phyloP scores from a whole-genome alignment of 53 echinoderm and acorn worm genomes.

The Actinopyga echinites region DNA sequence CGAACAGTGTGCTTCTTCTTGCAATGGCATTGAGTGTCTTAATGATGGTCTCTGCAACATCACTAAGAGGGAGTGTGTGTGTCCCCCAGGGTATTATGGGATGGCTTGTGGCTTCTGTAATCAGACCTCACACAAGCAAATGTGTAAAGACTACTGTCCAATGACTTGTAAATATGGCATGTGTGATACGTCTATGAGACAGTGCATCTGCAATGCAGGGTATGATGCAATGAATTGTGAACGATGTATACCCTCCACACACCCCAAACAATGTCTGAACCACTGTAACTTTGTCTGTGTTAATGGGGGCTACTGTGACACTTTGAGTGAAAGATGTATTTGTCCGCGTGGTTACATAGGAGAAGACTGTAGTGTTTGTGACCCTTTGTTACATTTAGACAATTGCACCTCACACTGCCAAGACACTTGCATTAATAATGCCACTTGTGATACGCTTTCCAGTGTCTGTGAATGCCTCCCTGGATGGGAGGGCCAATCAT shows the following conservation, averaged over 20 bases:
- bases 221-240: constrained; percentile 50
- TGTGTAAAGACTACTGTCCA: constrained; percentile 2
- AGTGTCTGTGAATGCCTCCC: constrained; percentile 53
- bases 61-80: constrained; percentile 43
- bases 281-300: constrained; percentile 48
- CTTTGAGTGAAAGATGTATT: constrained; percentile 1
- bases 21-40: constrained; percentile 42
- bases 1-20: constrained; percentile 36
- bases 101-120: constrained; percentile 49
- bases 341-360: constrained; percentile 54
- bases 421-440: constrained; percentile 48
- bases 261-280: constrained; percentile 40
- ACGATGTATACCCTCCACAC: constrained; percentile 44
- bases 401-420: constrained; percentile 59
- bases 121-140: constrained; percentile 13
- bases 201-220: constrained; percentile 61
- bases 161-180: constrained; percentile 21
- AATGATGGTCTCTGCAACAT: constrained; percentile 56
- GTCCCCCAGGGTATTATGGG: constrained; percentile 52
- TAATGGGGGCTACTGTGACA: constrained; percentile 55
- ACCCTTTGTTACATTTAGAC: constrained; percentile 42
- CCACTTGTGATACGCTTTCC: constrained; percentile 43
- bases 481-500: constrained; percentile 54
- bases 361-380: constrained; percentile 58
- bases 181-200: constrained; percentile 5